Base-by-base conservation (phyloP, 1,140 invertebrate genomes). In the Drosophila auraria region DNA sequence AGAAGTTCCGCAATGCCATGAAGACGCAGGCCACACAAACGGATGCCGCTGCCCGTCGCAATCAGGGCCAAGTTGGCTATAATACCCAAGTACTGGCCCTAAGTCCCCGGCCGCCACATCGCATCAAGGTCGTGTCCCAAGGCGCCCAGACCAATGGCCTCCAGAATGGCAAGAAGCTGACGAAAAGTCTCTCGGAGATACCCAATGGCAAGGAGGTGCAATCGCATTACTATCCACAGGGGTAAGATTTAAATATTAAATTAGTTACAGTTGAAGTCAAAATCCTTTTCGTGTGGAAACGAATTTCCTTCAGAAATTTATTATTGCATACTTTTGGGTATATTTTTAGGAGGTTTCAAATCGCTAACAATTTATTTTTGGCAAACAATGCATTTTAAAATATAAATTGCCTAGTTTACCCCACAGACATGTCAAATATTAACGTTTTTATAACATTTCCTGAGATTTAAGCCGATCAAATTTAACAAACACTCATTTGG, bases 11-110 rank as follows among this genome's bases (percentile, higher is more conserved):
- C 80, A 96, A 96, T 60, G 95, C 96, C 1, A 98, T 98, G 97
- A 97, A 97, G 86, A 98, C 97, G 1, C 97, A 98, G 94, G 97
- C 97, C 2, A 98, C 97, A 1, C 97, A 98, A 93, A 98, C 98
- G 27, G 97, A 98, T 93, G 94, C 95, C 77, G 84, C 61, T 0
- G 79, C 86, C 5, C 82, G 86, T 2, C 94, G 96, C 49, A 96
- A 96, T 27, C 56, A 95, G 15, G 92, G 63, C 14, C 63, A 66
- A 45, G 17, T 63, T 12, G 63, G 95, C 8, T 95, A 95, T n/a
- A 84, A 81, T 50, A 95, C 96, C 4, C 96, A 96, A 80, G 95
- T 96, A 80, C 93, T 97, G 64, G 96, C 96, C 11, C 93, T 98
- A 6, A 97, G 97, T 93, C 97, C 97, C 7, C 92, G 96, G 38